Base-by-base conservation (phyloP, 2,113 vertebrate genomes). In the Boulengeromyrus knoepffleri region DNA sequence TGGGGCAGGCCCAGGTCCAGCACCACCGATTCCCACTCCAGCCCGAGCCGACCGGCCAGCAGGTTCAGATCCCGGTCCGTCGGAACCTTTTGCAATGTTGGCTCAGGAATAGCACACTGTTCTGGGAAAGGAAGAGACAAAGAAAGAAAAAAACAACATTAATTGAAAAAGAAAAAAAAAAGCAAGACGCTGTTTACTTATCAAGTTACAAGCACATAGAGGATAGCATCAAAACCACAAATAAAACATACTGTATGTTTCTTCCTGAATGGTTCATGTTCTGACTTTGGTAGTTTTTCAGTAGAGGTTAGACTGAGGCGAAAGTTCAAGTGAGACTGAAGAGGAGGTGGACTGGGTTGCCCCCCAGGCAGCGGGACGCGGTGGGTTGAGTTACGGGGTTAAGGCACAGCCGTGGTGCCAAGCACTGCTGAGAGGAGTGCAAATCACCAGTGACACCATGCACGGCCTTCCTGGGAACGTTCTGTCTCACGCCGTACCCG, bases 41-140 rank as follows among this genome's bases (percentile, higher is more conserved):
- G 83, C 2, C 98, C 97, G 9, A 99, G 95, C 27, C 88, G 94
- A 46, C 94, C 93, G 0, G 97, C 97, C 90, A 99, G 95, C 52
- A 93, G 95, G 94, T 96, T 98, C 90, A 99, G 91, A 91, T 98
- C 97, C 91, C 90, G 96, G 88, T 98, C 97, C 0, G 97, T 97
- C 0, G 97, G 98, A 17, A 96, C 95, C 39, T 90, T 94, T 89
- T 92, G 94, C 90, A 97, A 95, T 90, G 96, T 10, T 0, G 93
- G 90, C 0, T 94, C 91, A 0, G 97, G 92, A 86, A 97, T 88
- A 19, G 39, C 42, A 13, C 5, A 53, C 9, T 90, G 3, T 46
- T 91, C 98, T 98, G 94, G 42, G 74, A 92, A 39, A 74, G 92
- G 45, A 87, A 89, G 89, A 49, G 52, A n/a, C 86, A 27, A 86